Percentiles rank a stretch among this genome's conserved stretches.
Evolutionary conservation across 2,888 invertebrate genomes (phyloP).

Genomic region (Macrosiphum euphorbiae): DNA sequence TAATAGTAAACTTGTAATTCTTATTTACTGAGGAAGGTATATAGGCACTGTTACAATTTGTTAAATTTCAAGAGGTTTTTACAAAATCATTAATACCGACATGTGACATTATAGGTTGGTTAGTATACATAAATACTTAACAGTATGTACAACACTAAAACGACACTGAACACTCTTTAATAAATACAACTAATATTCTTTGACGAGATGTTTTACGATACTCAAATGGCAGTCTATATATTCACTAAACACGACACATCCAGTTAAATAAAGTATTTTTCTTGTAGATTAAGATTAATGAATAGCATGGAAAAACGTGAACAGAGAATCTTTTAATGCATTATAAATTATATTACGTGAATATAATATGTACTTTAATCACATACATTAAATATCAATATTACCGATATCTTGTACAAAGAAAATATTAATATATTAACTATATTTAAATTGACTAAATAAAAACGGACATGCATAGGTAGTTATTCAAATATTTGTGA

Average conservation of each 20-base stretch:
- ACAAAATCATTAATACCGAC: neutral
- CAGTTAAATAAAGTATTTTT: neutral
- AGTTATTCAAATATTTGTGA: neutral
- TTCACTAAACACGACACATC: neutral
- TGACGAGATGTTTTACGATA: neutral
- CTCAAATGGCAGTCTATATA: neutral
- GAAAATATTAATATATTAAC: neutral
- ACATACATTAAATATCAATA: neutral
- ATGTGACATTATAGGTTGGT: neutral
- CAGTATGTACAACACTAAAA: neutral
- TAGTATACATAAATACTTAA: neutral
- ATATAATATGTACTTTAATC: neutral
- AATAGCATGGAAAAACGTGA: neutral
- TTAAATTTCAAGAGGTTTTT: neutral
- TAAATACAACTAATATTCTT: neutral
- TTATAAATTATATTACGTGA: neutral
- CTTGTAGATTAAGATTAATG: neutral
- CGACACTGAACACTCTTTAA: neutral
- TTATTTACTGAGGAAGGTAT: no score
- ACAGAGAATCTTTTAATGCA: neutral
- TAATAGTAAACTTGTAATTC: neutral
- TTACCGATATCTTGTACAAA: neutral
- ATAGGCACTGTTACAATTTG: neutral
- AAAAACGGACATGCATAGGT: neutral
- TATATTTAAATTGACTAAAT: neutral